Conservation (phyloP, 1,140 invertebrate species). For the Zaprionus nigranus region DNA sequence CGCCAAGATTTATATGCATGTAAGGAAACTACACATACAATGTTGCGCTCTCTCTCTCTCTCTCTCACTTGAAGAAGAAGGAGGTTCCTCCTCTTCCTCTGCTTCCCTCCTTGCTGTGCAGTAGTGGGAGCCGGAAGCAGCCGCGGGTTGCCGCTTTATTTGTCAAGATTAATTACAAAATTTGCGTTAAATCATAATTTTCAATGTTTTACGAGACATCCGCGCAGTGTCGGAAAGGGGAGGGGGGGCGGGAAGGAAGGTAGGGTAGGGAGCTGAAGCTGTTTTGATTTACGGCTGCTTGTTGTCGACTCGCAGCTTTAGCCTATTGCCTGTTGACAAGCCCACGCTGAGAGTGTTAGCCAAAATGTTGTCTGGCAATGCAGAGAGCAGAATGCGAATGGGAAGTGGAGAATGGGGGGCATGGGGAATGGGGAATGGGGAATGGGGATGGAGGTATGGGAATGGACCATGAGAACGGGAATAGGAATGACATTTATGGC, state of each 20-base stretch:
- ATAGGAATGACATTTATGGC: conserved; percentile 69
- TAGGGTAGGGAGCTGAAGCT: conserved; percentile 24
- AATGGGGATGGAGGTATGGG: too few species aligned
- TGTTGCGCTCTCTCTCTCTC: conserved; percentile 20
- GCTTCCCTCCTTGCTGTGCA: neutral
- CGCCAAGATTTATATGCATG: conserved; percentile 76
- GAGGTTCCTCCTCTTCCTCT: neutral
- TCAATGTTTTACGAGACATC: conserved; percentile 69
- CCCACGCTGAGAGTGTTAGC: conserved; percentile 64
- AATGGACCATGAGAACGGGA: neutral
- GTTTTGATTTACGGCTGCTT: conserved; percentile 69
- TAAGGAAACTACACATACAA: conserved; percentile 62
- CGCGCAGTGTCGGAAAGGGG: conserved; percentile 4
- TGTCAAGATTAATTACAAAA: conserved; percentile 83
- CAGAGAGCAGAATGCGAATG: conserved; percentile 33
- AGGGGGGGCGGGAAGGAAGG: neutral
- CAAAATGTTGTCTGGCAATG: conserved; percentile 37
- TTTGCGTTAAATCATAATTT: conserved; percentile 82
- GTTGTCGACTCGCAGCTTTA: conserved; percentile 29
- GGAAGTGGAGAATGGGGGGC: neutral
- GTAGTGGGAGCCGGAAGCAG: conserved; percentile 6
- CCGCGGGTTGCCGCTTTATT: conserved; percentile 64
- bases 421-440: too few species aligned
- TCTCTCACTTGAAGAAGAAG: neutral
- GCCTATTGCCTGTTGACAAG: conserved; percentile 60